Conservation (phyloP, 2,888 invertebrate genomes). For the Euproctis similis region DNA sequence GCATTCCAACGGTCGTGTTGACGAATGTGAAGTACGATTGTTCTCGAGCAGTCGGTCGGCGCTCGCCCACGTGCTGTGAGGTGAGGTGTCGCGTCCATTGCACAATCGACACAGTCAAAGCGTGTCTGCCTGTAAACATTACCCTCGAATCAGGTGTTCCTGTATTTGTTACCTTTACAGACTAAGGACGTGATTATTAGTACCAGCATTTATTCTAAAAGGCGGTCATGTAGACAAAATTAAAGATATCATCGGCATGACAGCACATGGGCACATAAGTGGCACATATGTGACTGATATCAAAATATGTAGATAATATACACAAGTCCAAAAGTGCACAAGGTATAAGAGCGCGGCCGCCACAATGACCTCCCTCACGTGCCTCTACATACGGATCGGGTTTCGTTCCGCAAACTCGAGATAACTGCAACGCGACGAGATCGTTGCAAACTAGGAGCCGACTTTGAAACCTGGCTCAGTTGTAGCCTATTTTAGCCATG, state of each 20-base stretch:
- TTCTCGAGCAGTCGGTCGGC: slow-evolving; percentile 43
- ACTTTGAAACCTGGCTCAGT: slow-evolving; percentile 57
- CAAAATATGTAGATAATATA: too few species aligned
- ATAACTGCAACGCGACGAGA: slow-evolving; percentile 50
- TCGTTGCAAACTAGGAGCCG: slow-evolving; percentile 48
- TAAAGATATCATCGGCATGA: too few species aligned
- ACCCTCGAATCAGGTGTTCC: slow-evolving; percentile 44
- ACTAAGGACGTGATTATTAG: too few species aligned
- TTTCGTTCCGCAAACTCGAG: slow-evolving; percentile 72
- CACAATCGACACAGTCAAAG: slow-evolving; percentile 52
- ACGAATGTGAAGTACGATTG: slow-evolving; percentile 57
- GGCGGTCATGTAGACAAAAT: too few species aligned
- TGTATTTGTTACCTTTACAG: slow-evolving; percentile 41
- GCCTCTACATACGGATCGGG: slow-evolving; percentile 58
- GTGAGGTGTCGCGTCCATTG: slow-evolving; percentile 46
- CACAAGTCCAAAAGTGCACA: slow-evolving; percentile 16
- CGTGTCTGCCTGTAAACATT: slow-evolving; percentile 19
- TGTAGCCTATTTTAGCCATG: slow-evolving; percentile 48
- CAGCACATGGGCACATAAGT: too few species aligned
- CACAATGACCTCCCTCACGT: slow-evolving; percentile 55
- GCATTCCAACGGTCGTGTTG: slow-evolving; percentile 57
- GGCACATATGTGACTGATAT: too few species aligned
- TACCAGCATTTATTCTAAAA: too few species aligned
- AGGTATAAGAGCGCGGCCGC: slow-evolving; percentile 19
- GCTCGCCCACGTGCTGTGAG: slow-evolving; percentile 44